phyloP scores from a whole-genome alignment of 2,888 invertebrate genomes.

The Hydrotaea diabolus region DNA sequence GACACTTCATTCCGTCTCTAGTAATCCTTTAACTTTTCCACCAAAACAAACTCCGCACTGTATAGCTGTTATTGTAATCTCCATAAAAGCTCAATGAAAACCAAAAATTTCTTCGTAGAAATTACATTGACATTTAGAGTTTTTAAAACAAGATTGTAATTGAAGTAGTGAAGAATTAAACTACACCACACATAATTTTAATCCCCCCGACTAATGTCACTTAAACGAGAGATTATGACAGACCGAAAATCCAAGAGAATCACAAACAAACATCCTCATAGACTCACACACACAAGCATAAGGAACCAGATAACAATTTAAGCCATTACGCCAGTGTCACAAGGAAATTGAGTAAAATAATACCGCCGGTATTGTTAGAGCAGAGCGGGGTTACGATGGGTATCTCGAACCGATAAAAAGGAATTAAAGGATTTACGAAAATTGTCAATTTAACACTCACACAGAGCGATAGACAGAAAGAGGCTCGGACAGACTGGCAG shows the following conservation, averaged over 20 bases:
- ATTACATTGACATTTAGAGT: too few relatives aligned
- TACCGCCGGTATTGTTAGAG: background rate
- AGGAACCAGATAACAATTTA: background rate
- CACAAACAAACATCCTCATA: background rate
- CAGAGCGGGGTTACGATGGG: too few relatives aligned
- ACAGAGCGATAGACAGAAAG: background rate
- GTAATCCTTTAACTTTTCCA: too few relatives aligned
- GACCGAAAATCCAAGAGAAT: background rate
- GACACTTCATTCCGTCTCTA: too few relatives aligned
- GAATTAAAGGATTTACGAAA: constrained; percentile 10
- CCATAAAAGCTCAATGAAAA: too few relatives aligned
- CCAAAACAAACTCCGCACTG: too few relatives aligned
- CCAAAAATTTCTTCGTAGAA: too few relatives aligned
- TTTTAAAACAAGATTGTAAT: too few relatives aligned
- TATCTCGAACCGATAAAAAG: background rate
- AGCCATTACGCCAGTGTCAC: background rate
- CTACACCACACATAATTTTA: constrained; percentile 10
- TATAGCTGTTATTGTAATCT: too few relatives aligned
- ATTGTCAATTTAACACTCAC: constrained; percentile 5
- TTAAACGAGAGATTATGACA: constrained; percentile 13
- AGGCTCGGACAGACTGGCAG: background rate
- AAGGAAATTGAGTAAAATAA: constrained; percentile 16
- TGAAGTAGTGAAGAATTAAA: too few relatives aligned
- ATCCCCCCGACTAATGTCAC: constrained; percentile 35
- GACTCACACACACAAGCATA: background rate